Conservation (phyloP, 2,888 invertebrate species). For the Drosophila putrida region DNA sequence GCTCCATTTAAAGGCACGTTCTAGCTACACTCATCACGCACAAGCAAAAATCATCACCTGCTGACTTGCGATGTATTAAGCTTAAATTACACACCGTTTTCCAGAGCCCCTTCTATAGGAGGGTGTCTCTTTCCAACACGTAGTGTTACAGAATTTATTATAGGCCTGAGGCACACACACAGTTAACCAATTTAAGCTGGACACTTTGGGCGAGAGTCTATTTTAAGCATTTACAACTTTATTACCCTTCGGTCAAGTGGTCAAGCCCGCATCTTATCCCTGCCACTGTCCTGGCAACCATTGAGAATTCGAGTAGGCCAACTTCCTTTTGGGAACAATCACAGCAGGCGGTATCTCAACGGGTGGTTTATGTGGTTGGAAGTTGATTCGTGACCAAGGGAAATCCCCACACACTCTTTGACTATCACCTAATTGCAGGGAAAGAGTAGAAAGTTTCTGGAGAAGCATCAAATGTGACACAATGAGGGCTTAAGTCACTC, state of each 20-base stretch:
- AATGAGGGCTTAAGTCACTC: slow-evolving; percentile 3
- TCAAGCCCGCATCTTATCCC: not conserved
- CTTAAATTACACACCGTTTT: slow-evolving; percentile 51
- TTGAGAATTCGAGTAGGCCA: slow-evolving; percentile 20
- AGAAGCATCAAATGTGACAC: slow-evolving; percentile 40
- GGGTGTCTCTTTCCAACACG: not conserved
- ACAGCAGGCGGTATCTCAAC: slow-evolving; percentile 53
- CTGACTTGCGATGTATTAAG: slow-evolving; percentile 61
- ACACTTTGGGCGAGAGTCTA: slow-evolving; percentile 51
- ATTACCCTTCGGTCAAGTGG: slow-evolving; percentile 62
- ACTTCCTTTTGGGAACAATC: slow-evolving; percentile 49
- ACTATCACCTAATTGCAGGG: slow-evolving; percentile 48
- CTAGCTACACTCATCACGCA: slow-evolving; percentile 24
- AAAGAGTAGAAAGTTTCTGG: slow-evolving; percentile 13
- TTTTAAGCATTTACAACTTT: slow-evolving; percentile 71
- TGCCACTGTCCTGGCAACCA: slow-evolving; percentile 15
- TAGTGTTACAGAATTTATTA: slow-evolving; percentile 26
- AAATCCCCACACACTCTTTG: not conserved
- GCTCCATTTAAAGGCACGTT: slow-evolving; percentile 17
- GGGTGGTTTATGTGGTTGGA: slow-evolving; percentile 32
- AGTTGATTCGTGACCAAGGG: slow-evolving; percentile 2
- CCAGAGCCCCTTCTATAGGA: slow-evolving; percentile 12
- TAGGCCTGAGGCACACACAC: slow-evolving; percentile 11
- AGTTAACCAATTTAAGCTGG: slow-evolving; percentile 26
- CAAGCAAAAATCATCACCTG: slow-evolving; percentile 64